phyloP scores from a whole-genome alignment of 2,113 vertebrate genomes.

The Chiloscyllium plagiosum region DNA sequence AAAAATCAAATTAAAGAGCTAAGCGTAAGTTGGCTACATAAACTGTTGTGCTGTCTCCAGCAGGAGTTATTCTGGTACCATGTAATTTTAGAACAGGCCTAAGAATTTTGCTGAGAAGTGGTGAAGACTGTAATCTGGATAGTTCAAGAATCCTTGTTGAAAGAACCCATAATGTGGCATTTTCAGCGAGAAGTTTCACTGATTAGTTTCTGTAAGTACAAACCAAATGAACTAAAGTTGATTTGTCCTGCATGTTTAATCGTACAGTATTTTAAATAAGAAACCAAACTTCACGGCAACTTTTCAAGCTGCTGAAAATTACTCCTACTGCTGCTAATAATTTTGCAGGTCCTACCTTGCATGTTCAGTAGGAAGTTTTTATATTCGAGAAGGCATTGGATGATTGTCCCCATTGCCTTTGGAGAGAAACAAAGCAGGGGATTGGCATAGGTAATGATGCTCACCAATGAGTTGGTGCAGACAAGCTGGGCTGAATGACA shows the following conservation, averaged over 20 bases:
- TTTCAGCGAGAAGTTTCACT: background rate
- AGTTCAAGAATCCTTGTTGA: background rate
- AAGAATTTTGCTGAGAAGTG: background rate
- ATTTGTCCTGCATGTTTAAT: background rate
- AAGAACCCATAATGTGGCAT: background rate
- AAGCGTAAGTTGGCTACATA: background rate
- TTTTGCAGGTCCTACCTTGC: background rate
- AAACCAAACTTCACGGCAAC: background rate
- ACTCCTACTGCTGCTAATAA: background rate
- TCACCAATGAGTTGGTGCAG: no score
- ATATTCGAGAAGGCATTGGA: background rate
- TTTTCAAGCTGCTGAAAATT: background rate
- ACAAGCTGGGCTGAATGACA: no score
- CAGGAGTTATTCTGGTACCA: conserved; percentile 19
- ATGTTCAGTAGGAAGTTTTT: background rate
- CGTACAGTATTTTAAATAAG: background rate
- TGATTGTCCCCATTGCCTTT: no score
- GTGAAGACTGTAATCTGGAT: background rate
- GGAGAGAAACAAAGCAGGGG: no score
- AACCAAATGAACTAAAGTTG: background rate
- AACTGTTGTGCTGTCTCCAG: background rate
- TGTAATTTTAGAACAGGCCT: conserved; percentile 12
- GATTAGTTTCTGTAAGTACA: background rate
- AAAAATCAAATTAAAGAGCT: conserved; percentile 9
- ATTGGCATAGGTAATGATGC: no score